Evolutionary conservation across 2,113 vertebrate species (phyloP).

Genomic region (Pithys albifrons): DNA sequence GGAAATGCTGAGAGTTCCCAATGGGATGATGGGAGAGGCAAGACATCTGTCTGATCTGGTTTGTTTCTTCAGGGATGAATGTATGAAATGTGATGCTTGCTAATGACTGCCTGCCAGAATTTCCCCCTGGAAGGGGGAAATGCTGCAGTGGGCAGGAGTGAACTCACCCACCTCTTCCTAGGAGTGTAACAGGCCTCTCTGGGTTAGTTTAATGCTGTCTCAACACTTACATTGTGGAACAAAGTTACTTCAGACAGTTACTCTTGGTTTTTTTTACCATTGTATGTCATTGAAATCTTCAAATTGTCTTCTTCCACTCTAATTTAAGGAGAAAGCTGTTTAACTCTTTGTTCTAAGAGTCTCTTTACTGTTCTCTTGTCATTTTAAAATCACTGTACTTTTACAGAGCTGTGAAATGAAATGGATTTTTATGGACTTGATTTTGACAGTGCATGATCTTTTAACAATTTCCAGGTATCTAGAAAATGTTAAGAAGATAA

Average conservation of each 20-base stretch:
- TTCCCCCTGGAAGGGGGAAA: background rate
- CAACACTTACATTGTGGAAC: background rate
- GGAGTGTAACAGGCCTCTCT: background rate
- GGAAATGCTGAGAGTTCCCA: background rate
- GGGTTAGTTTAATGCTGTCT: background rate
- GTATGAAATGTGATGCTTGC: background rate
- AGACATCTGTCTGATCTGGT: background rate
- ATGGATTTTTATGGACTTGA: slow-evolving; percentile 73
- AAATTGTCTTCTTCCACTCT: background rate
- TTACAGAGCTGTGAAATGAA: slow-evolving; percentile 74
- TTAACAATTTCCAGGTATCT: slow-evolving; percentile 43
- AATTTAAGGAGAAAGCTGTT: slow-evolving; percentile 13
- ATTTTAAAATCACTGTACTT: slow-evolving; percentile 67
- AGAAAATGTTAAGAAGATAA: slow-evolving; percentile 56
- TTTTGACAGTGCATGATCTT: slow-evolving; percentile 66
- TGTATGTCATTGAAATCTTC: background rate
- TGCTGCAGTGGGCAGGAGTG: background rate
- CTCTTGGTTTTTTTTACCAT: background rate
- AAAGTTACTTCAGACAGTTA: background rate
- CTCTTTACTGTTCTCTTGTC: slow-evolving; percentile 40
- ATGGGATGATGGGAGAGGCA: background rate
- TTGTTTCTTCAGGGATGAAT: slow-evolving; percentile 2
- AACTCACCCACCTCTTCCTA: background rate
- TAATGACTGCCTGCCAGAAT: background rate
- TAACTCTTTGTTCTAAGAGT: slow-evolving; percentile 24